Conservation (phyloP, 2,888 invertebrate genomes). For the Megalurothrips usitatus region DNA sequence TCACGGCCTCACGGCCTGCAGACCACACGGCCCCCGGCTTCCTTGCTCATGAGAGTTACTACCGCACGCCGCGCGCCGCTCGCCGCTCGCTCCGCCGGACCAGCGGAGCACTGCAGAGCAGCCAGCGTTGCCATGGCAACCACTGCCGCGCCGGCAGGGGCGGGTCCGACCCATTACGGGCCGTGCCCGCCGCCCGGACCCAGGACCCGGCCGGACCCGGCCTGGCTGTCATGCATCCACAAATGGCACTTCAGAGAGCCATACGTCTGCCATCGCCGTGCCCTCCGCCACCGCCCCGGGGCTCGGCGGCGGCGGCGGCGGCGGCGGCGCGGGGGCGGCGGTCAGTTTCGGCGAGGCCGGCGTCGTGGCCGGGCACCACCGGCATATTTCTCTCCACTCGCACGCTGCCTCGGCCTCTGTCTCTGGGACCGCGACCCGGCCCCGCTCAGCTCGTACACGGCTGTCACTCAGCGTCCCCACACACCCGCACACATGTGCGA, state of each 20-base stretch:
- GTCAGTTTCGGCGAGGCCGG: neutral
- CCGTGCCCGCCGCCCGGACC: neutral
- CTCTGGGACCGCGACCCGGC: neutral
- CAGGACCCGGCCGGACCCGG: neutral
- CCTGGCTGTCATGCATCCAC: conserved; percentile 15
- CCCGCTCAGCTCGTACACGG: neutral
- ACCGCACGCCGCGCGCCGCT: neutral
- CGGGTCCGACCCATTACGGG: neutral
- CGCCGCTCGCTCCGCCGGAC: no score
- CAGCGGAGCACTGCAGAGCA: no score
- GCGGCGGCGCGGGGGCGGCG: neutral
- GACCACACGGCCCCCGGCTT: neutral
- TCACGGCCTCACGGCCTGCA: neutral
- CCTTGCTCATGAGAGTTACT: conserved; percentile 24
- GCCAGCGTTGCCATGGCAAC: neutral
- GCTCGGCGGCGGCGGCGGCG: neutral
- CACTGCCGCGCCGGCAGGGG: neutral
- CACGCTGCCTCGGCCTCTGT: neutral
- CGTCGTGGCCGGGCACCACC: neutral
- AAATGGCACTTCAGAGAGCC: conserved; percentile 24
- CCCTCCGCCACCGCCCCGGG: neutral
- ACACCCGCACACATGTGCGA: neutral
- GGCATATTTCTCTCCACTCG: neutral
- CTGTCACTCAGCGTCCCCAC: neutral
- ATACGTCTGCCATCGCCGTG: conserved; percentile 15